Percentiles rank a stretch among this genome's conserved stretches.
These are phyloP conservation scores for Holacanthus passer DNA, from an alignment of 2,113 vertebrate species.

Conservation along the genomic window DNA sequence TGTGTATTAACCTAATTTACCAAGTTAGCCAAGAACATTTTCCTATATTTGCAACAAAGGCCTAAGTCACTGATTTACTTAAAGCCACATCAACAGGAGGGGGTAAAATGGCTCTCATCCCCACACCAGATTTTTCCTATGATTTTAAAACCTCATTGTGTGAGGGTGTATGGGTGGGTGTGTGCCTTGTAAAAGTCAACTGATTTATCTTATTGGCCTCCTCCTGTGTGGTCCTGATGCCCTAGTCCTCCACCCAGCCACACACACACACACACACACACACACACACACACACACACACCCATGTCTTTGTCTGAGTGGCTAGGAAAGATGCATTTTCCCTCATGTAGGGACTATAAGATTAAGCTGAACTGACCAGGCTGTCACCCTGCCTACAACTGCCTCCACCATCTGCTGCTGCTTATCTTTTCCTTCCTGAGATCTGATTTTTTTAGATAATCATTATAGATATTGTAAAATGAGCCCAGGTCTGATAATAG, in stretches of 20 bases:
- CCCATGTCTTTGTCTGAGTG: constrained; percentile 30
- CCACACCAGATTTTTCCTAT: constrained; percentile 10
- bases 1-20: constrained; percentile 13
- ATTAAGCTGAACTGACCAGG: constrained; percentile 21
- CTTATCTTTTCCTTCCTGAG: neutral
- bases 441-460: neutral
- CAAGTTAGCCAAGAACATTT: constrained; percentile 16
- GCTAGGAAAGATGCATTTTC: constrained; percentile 30
- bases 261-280: constrained; percentile 26
- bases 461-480: neutral
- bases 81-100: neutral
- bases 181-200: constrained; percentile 67
- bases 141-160: constrained; percentile 39
- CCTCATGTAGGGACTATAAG: constrained; percentile 27
- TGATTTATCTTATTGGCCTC: constrained; percentile 68
- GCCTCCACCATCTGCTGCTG: too few relatives aligned
- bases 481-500: neutral
- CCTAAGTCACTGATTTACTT: constrained; percentile 8
- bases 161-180: constrained; percentile 23
- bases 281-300: constrained; percentile 38
- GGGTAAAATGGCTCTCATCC: neutral
- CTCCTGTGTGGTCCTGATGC: constrained; percentile 63
- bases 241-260: neutral
- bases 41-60: neutral
- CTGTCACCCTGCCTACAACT: too few relatives aligned